Conservation (phyloP, 2,113 vertebrate species). For the Terrapene triunguis region DNA sequence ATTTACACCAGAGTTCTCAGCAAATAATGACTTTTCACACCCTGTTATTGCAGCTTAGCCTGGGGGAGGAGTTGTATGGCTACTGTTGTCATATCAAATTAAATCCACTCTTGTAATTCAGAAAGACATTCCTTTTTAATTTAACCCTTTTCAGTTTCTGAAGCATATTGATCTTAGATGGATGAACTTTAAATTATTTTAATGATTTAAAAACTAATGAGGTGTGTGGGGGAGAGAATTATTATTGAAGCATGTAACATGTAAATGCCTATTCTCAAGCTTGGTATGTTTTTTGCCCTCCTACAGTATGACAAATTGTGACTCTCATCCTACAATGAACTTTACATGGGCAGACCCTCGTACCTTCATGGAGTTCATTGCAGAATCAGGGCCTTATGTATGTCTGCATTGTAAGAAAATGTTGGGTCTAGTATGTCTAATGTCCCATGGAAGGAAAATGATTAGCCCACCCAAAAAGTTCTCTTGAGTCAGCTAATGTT, state of each 20-base stretch:
- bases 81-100: conserved; percentile 78
- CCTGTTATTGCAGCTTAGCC: conserved; percentile 71
- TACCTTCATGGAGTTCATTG: neutral
- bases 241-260: neutral
- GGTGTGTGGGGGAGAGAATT: neutral
- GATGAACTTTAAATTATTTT: neutral
- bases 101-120: conserved; percentile 66
- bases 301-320: neutral
- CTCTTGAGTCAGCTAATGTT: neutral
- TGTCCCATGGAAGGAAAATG: rapidly evolving
- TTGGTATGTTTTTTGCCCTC: rapidly evolving
- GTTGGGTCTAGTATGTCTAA: neutral
- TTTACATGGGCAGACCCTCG: neutral
- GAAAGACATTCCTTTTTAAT: conserved; percentile 46
- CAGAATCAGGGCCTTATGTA: rapidly evolving
- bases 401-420: neutral
- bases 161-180: neutral
- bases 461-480: neutral
- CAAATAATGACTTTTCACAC: conserved; percentile 88
- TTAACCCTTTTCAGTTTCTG: conserved; percentile 76
- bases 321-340: neutral
- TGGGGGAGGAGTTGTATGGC: conserved; percentile 73
- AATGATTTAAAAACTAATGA: neutral
- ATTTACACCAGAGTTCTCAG: conserved; percentile 81
- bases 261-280: neutral